phyloP scores from a whole-genome alignment of 1,140 invertebrate species.

The Brachionus sp. region DNA sequence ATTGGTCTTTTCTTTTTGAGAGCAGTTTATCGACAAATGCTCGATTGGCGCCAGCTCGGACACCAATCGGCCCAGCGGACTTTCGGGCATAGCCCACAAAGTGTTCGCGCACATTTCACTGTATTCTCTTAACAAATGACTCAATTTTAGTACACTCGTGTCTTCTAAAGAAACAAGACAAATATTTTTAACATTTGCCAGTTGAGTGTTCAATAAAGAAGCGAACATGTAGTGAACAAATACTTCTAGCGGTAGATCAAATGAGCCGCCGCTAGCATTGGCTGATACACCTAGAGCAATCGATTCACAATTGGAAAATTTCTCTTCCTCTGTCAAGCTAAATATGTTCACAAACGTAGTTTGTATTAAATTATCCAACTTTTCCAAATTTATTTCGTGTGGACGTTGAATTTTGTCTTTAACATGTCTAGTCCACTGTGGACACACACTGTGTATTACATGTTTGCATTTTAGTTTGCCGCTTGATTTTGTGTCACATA shows the following conservation, averaged over 20 bases:
- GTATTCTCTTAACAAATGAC: background rate
- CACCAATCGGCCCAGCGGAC: background rate
- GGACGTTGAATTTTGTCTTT: background rate
- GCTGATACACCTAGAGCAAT: background rate
- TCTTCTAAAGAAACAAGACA: background rate
- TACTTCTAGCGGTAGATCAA: background rate
- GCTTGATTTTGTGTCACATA: background rate
- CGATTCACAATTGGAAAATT: background rate
- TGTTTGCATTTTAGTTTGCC: background rate
- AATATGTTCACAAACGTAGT: background rate
- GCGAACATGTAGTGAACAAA: conserved; percentile 15
- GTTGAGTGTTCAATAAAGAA: background rate
- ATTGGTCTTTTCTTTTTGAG: background rate
- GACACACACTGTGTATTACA: conserved; percentile 26
- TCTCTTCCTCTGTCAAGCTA: background rate
- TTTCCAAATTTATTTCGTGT: background rate
- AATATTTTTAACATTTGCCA: background rate
- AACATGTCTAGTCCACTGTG: background rate
- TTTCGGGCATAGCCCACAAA: background rate
- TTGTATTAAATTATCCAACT: conserved; percentile 12
- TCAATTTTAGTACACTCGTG: background rate
- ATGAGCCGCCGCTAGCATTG: background rate
- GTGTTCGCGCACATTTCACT: background rate
- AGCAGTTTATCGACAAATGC: background rate
- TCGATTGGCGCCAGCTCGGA: background rate